These are phyloP conservation scores for Girardia tigrina DNA, from an alignment of 2,888 invertebrate genomes.

Conservation along the genomic window DNA sequence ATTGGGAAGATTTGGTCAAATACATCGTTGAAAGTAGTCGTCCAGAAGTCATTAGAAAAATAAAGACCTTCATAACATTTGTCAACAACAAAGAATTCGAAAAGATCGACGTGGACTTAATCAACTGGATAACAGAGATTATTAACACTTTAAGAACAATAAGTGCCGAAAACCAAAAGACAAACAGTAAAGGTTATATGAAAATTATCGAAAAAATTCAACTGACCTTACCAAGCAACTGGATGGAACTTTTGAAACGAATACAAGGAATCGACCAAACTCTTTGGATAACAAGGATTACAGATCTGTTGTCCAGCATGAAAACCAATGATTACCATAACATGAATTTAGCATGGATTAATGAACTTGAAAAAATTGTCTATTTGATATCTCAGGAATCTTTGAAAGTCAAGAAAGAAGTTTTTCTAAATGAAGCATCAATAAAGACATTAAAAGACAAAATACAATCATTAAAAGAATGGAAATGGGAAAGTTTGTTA, in stretches of 20 bases:
- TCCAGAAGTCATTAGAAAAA: neutral
- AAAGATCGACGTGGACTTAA: neutral
- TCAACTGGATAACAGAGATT: neutral
- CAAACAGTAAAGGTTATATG: neutral
- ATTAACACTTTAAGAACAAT: neutral
- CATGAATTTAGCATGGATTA: neutral
- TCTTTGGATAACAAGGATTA: neutral
- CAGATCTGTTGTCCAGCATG: neutral
- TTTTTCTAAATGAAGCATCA: neutral
- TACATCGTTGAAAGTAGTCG: neutral
- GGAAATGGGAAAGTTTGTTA: neutral
- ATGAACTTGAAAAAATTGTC: neutral
- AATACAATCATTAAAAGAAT: neutral
- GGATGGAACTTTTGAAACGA: neutral
- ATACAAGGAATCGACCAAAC: neutral
- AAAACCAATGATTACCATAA: neutral
- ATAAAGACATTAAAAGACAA: neutral
- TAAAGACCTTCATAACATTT: neutral
- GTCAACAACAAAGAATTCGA: neutral
- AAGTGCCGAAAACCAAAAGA: neutral
- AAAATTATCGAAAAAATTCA: neutral
- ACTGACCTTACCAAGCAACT: neutral
- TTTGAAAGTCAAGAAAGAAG: neutral
- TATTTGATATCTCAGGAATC: neutral
- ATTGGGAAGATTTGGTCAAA: neutral